phyloP scores from a whole-genome alignment of 2,113 vertebrate genomes.

The Daphoenositta chrysoptera region DNA sequence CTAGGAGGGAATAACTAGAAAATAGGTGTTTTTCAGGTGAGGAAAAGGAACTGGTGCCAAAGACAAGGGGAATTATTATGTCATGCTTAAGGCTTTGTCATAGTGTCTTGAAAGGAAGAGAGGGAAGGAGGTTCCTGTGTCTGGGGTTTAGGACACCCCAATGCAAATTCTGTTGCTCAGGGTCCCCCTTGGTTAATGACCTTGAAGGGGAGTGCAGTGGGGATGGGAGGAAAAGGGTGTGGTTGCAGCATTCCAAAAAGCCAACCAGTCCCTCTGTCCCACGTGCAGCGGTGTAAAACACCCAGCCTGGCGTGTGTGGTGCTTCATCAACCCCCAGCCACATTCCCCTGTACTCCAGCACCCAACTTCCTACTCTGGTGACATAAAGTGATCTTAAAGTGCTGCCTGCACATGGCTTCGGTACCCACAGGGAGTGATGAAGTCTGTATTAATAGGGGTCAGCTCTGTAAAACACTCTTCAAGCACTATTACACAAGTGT shows the following conservation, averaged over 20 bases:
- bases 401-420: neutral
- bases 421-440: neutral
- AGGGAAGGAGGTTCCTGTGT: neutral
- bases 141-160: neutral
- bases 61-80: neutral
- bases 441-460: neutral
- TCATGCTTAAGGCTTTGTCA: neutral
- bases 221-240: neutral
- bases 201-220: accelerated
- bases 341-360: accelerated
- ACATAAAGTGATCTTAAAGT: neutral
- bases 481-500: neutral
- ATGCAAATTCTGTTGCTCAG: neutral
- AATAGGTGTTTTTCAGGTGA: neutral
- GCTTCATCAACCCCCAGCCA: neutral
- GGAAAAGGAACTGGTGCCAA: neutral
- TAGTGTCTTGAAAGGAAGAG: neutral
- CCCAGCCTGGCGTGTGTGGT: accelerated
- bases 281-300: neutral
- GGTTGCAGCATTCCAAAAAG: neutral
- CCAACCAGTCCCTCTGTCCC: accelerated
- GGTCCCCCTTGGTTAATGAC: neutral
- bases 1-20: neutral
- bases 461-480: neutral
- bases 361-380: neutral